phyloP scores from a whole-genome alignment of 2,888 invertebrate genomes.

The Eutolmus rufibarbis region DNA sequence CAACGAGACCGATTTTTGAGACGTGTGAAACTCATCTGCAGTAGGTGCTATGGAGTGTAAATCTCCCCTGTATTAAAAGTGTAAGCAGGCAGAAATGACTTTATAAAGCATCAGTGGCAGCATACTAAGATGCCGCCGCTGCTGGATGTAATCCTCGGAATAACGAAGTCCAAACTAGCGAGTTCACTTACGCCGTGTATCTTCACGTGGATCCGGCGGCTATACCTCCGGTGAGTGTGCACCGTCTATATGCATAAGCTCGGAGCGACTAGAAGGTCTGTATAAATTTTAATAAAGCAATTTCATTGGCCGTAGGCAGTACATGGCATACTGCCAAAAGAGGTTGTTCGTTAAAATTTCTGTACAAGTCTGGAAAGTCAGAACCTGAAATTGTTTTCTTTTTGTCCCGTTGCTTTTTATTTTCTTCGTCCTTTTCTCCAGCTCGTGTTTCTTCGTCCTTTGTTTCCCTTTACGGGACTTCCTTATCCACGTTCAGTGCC shows the following conservation, averaged over 20 bases:
- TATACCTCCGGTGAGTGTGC: constrained; percentile 14
- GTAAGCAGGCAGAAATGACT: constrained; percentile 23
- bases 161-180: constrained; percentile 25
- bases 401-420: background rate
- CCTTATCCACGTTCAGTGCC: constrained; percentile 18
- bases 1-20: background rate
- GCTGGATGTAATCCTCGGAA: constrained; percentile 19
- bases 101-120: background rate
- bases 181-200: constrained; percentile 14
- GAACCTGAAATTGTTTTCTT: constrained; percentile 35
- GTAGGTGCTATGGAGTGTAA: background rate
- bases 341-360: constrained; percentile 48
- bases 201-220: constrained; percentile 26
- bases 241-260: constrained; percentile 22
- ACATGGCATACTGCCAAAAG: constrained; percentile 53
- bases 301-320: constrained; percentile 54
- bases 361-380: constrained; percentile 29
- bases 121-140: background rate
- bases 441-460: constrained; percentile 2
- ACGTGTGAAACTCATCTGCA: constrained; percentile 11
- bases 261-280: constrained; percentile 48
- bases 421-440: constrained; percentile 30
- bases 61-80: background rate
- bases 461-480: constrained; percentile 14
- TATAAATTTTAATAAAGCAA: constrained; percentile 52